These are phyloP conservation scores for Oxystoma pomonae DNA, from an alignment of 2,888 invertebrate species.

Conservation along the genomic window DNA sequence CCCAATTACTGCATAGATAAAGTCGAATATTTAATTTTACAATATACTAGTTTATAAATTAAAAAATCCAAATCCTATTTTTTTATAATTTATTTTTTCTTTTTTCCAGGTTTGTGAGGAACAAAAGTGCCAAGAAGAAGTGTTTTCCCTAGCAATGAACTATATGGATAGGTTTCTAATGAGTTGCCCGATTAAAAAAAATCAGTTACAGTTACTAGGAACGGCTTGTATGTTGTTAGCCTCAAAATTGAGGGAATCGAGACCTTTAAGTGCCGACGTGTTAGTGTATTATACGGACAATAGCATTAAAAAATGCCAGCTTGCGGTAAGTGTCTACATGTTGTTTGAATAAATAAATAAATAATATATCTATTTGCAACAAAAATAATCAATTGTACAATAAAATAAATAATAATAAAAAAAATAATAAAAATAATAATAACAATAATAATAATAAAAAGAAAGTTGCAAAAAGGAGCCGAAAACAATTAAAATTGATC, in stretches of 20 bases:
- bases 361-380: too few species aligned
- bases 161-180: slow-evolving; percentile 92
- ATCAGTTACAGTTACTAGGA: slow-evolving; percentile 87
- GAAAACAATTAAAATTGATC: too few species aligned
- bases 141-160: slow-evolving; percentile 88
- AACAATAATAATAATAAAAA: too few species aligned
- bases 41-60: too few species aligned
- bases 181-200: slow-evolving; percentile 75
- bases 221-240: slow-evolving; percentile 89
- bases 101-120: slow-evolving; percentile 85
- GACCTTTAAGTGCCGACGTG: slow-evolving; percentile 72
- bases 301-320: slow-evolving; percentile 79
- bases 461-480: too few species aligned
- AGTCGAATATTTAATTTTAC: too few species aligned
- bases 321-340: slow-evolving; percentile 87
- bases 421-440: too few species aligned
- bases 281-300: slow-evolving; percentile 92
- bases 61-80: background rate
- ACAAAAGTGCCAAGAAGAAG: slow-evolving; percentile 88
- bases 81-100: slow-evolving; percentile 7
- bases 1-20: too few species aligned
- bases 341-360: too few species aligned
- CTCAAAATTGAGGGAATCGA: slow-evolving; percentile 87
- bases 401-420: too few species aligned
- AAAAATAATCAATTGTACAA: too few species aligned